Evolutionary conservation across 2,113 vertebrate species (phyloP).

Genomic region (Leucopsar rothschildi): DNA sequence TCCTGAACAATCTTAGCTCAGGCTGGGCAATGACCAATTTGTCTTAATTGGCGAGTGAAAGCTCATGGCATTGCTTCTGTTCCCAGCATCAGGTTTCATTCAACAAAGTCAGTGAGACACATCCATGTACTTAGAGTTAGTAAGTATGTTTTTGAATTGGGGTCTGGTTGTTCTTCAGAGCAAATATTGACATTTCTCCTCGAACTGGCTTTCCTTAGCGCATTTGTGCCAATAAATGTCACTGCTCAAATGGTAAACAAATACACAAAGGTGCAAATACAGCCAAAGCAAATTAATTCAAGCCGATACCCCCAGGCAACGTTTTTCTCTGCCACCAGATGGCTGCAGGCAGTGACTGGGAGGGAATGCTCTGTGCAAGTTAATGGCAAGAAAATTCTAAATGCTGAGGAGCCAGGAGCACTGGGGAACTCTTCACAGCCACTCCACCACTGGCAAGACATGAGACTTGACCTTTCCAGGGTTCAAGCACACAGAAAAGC

Average conservation of each 20-base stretch:
- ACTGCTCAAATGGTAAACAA: slow-evolving; percentile 4
- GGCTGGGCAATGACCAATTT: not conserved
- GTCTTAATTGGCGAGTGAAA: slow-evolving; percentile 11
- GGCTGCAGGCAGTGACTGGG: not conserved
- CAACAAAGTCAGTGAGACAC: not conserved
- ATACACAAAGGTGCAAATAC: not conserved
- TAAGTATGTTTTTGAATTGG: not conserved
- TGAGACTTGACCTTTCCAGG: not conserved
- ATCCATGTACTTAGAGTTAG: not conserved
- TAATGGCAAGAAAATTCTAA: not conserved
- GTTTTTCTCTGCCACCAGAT: not conserved
- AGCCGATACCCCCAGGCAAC: not conserved
- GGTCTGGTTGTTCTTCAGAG: slow-evolving; percentile 21
- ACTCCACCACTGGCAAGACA: not conserved
- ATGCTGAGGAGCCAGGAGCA: not conserved
- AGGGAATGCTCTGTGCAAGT: not conserved
- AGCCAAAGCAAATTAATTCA: not conserved
- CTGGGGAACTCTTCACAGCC: not conserved
- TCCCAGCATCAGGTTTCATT: slow-evolving; percentile 45
- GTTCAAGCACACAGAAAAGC: not conserved
- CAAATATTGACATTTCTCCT: slow-evolving; percentile 28
- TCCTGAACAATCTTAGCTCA: not conserved
- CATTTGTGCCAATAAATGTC: slow-evolving; percentile 28
- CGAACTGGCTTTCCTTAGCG: not conserved
- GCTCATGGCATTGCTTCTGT: not conserved